Conservation (phyloP, 2,888 invertebrate genomes). For the Ellobium chinense region DNA sequence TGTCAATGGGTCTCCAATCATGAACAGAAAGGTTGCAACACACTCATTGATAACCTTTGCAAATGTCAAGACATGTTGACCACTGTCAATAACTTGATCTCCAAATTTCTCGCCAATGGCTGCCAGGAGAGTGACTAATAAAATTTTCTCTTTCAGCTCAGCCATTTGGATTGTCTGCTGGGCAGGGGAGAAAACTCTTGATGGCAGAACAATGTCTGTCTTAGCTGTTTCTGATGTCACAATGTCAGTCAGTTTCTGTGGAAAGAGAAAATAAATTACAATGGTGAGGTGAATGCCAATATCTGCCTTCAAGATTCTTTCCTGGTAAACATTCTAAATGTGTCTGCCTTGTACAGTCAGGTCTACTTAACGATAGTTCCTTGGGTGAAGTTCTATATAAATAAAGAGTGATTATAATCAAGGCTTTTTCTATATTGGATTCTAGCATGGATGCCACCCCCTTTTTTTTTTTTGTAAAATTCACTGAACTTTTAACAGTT, state of each 20-base stretch:
- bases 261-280: neutral
- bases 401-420: too few species aligned
- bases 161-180: constrained; percentile 4
- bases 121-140: constrained; percentile 67
- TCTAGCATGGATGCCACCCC: too few species aligned
- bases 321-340: too few species aligned
- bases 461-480: too few species aligned
- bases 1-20: too few species aligned
- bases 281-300: too few species aligned
- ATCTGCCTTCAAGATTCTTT: too few species aligned
- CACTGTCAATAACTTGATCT: constrained; percentile 65
- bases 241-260: constrained; percentile 62
- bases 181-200: constrained; percentile 14
- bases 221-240: constrained; percentile 50
- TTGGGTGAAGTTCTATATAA: too few species aligned
- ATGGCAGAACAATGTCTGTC: constrained; percentile 40
- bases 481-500: too few species aligned
- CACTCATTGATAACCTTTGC: constrained; percentile 63
- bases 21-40: too few species aligned
- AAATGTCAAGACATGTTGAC: constrained; percentile 71
- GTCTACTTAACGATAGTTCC: neutral
- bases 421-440: too few species aligned
- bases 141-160: constrained; percentile 51
- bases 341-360: neutral
- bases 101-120: constrained; percentile 71